Conservation (phyloP, 2,888 invertebrate species). For the Brenthis hecate region DNA sequence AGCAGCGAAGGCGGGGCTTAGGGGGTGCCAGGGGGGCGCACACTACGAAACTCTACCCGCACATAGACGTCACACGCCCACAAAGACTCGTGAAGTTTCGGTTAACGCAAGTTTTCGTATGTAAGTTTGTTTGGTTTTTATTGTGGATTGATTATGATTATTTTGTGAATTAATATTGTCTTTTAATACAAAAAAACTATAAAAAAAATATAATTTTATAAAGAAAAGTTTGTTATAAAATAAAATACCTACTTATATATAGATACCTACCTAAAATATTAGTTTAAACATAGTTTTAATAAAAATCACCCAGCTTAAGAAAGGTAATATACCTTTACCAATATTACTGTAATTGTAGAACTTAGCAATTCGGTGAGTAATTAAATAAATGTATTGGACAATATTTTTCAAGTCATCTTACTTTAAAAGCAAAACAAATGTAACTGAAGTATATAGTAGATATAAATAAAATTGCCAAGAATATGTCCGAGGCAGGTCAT, state of each 20-base stretch:
- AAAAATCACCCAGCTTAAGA: too few relatives aligned
- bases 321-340: too few relatives aligned
- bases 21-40: constrained; percentile 65
- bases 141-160: neutral
- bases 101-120: constrained; percentile 31
- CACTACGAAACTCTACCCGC: constrained; percentile 51
- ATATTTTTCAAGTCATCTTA: constrained; percentile 3
- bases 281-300: too few relatives aligned
- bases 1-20: constrained; percentile 76
- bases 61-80: constrained; percentile 54
- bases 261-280: too few relatives aligned
- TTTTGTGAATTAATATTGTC: neutral
- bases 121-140: constrained; percentile 18
- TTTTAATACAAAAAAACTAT: too few relatives aligned
- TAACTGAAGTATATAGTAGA: constrained; percentile 2
- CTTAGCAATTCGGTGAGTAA: too few relatives aligned
- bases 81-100: constrained; percentile 39
- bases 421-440: constrained; percentile 7
- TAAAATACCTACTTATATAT: too few relatives aligned
- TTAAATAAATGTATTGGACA: neutral
- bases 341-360: too few relatives aligned
- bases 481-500: constrained; percentile 46
- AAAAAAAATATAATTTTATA: too few relatives aligned
- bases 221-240: too few relatives aligned
- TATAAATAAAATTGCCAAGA: constrained; percentile 22